Evolutionary conservation across 2,888 invertebrate genomes (phyloP), one percentile per base, ranked within the genome.

Genomic region (Netelia virgata): DNA sequence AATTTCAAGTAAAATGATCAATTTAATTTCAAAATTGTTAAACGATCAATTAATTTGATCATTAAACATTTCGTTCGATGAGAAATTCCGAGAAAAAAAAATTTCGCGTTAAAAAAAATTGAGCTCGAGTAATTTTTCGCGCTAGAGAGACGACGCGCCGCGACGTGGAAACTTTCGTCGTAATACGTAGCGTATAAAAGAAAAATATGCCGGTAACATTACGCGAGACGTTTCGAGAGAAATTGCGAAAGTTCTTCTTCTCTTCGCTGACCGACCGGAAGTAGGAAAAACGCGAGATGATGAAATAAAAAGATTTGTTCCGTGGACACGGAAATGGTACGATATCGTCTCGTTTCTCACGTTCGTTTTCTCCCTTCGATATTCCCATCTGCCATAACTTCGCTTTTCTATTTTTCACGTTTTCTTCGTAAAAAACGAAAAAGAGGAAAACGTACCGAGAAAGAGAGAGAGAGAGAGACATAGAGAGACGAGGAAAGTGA

Each of bases 281-380:
- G 43, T 16, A 14, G 2, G 14, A 66, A 11, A 20, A 18, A 10
- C n/a, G 76, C 11, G 55, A 10, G 64, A 18, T 23, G 57, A 20
- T 53, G 50, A 55, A 69, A 41, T 50, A 55, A 66, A 70, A 70
- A 77, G 78, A 55, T 43, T 14, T 28, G 36, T n/a, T n/a, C 20
- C 70, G 16, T 43, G 61, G 75, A 80, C 53, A 36, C 5, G 47
- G 14, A 64, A 20, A 74, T 55, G 20, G 43, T 77, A 55, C 5
- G 16, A 72, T 72, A 70, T 78, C 77, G 59, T 18, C 72, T 80
- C 80, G 75, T 82, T 82, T 78, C 70, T 82, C 77, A 77, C 78
- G 53, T 78, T 82, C 63, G 18, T 63, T 50, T 61, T 73, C n/a
- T 68, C 36, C 41, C 61, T 41, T 57, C 53, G 36, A 41, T 41